Evolutionary conservation across 2,113 vertebrate species (phyloP), one percentile per base, ranked within the genome.

Genomic region (Gymnobelideus leadbeateri): DNA sequence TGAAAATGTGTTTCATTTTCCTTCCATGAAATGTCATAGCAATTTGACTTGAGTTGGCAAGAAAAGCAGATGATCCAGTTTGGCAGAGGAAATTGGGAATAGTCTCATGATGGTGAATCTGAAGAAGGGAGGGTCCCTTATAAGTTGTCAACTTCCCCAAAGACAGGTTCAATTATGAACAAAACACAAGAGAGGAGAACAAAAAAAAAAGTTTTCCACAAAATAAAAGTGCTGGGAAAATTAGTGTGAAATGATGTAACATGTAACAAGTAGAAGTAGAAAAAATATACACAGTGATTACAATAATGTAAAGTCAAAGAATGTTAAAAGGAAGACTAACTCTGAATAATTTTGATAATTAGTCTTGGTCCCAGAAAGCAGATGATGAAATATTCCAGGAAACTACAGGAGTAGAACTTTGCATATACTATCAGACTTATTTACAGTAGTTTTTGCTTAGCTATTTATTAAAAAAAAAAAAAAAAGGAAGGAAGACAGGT

Each of bases 11-110:
- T 91, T 84, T 92, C 89, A 47, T 55, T 31, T 51, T 16, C 47
- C 84, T 11, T 25, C 91, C 84, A 25, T 97, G 96, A 97, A 91
- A 91, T 91, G 93, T 96, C 84, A 23, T 92, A 89, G 19, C 93
- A 95, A 93, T 51, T 94, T 95, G 89, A 97, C 97, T 94, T 94
- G 97, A 96, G 53, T n/a, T 98, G 98, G 97, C 97, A 96, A 89
- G 89, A 93, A 57, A 97, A 96, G 97, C 68, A 68, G 96, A 93
- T 95, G 94, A 97, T 95, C 96, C 92, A 92, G 97, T 97, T 90
- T 55, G 91, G 92, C 94, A 8, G 55, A 93, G 91, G 61, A 90
- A 92, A 90, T n/a, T 54, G 52, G 28, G 90, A 52, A 50, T 16
- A 25, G 3, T 94, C 95, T 55, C 91, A 92, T 94, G 94, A 61